Percentiles rank a stretch among this genome's conserved stretches.
These are phyloP conservation scores for Aldrovandia affinis DNA, from an alignment of 2,797 vertebrate genomes.

Conservation along the genomic window DNA sequence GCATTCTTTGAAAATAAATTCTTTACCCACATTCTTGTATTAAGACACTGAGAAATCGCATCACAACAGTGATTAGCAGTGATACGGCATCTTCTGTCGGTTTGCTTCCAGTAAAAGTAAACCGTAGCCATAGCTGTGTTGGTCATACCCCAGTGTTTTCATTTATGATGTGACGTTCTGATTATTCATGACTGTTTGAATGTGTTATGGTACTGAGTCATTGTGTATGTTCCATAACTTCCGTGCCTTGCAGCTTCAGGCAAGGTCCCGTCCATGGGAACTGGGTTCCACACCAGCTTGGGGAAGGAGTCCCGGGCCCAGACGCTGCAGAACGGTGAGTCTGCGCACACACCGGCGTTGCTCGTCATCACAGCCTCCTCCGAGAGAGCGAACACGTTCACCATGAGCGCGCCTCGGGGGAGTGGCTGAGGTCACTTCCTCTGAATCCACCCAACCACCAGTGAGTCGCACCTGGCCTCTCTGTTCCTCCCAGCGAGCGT, in stretches of 20 bases:
- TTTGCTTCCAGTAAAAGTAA: no score
- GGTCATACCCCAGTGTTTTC: neutral
- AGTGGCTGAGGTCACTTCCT: neutral
- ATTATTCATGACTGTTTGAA: neutral
- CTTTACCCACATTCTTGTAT: no score
- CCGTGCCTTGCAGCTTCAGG: constrained; percentile 69
- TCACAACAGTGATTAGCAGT: neutral
- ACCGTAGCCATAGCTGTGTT: no score
- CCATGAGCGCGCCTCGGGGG: neutral
- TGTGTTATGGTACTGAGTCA: neutral
- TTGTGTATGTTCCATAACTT: neutral
- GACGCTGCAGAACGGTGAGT: constrained; percentile 89
- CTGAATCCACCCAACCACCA: neutral
- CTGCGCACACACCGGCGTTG: neutral
- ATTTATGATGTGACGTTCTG: neutral
- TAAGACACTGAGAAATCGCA: neutral
- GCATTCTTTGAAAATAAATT: no score
- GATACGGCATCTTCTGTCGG: no score
- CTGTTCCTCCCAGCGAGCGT: neutral
- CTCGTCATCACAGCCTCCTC: constrained; percentile 3
- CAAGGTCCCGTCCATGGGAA: constrained; percentile 80
- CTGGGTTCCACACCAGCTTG: constrained; percentile 77
- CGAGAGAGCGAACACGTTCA: constrained; percentile 26
- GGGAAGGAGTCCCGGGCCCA: constrained; percentile 89
- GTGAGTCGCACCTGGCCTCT: neutral